Base-by-base conservation (phyloP, 2,888 invertebrate genomes). In the Chloroclysta siterata region DNA sequence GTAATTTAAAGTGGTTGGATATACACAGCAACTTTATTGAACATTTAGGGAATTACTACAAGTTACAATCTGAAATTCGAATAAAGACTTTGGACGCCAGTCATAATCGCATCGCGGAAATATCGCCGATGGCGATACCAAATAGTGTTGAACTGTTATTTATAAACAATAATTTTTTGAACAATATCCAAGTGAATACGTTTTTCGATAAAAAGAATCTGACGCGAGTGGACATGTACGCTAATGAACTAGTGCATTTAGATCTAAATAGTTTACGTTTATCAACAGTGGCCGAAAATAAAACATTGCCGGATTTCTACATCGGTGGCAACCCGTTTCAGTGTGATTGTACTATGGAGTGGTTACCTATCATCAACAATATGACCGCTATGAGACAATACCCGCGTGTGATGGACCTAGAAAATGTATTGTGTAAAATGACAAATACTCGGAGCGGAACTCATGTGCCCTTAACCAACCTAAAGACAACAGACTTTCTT, bases 311-410 rank as follows among this genome's bases (percentile, higher is more conserved):
- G 0, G 97, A 98, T 85, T 97, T 98, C 87, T 98, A 97, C 85
- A 94, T 98, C 72, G 98, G 97, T 68, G 97, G 97, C 53, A 99
- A 99, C 88, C 98, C 98, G 13, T 97, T 98, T 89, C 96, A 97
- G 78, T 99, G 98, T 90, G 98, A 98, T 83, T 98, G 99, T 91
- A 96, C 96, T 69, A 97, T 98, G 97, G 98, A 98, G 85, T 99
- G 98, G 98, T 91, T 98, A 78, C 97, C 97, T 73, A 94, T 96
- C 61, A 96, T 98, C 87, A 98, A 98, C 88, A 97, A 97, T 87
- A 95, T 97, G 94, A 97, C 97, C 69, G 94, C 95, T 44, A 95
- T 96, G 75, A 94, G 97, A 56, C 97, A 97, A 83, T 97, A 98
- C 83, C 97, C 98, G 57, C 94, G 95, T 65, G 96, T 98, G 75